A percentile compares a stretch with the other conserved stretches of the same genome.
phyloP scores from a whole-genome alignment of 1,140 invertebrate species.

The Eurosta solidaginis region DNA sequence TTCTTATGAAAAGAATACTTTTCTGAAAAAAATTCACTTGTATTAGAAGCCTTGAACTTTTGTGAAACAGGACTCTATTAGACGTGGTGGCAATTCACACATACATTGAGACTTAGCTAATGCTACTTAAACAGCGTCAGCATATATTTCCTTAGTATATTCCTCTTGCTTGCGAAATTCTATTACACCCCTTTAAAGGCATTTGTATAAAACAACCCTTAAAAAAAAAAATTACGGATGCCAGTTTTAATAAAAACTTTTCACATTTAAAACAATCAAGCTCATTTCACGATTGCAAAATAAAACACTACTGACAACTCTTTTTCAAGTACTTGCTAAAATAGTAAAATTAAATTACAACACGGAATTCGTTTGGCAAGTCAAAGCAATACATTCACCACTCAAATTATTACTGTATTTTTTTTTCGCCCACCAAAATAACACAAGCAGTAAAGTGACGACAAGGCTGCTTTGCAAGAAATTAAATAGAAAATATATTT shows the following conservation, averaged over 20 bases:
- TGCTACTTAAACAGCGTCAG: no score
- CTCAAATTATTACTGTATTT: no score
- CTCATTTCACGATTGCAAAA: background rate
- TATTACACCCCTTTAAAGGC: no score
- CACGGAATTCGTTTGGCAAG: background rate
- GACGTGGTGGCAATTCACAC: no score
- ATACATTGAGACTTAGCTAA: no score
- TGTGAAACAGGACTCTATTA: no score
- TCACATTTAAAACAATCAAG: conserved; percentile 7
- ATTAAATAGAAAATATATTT: background rate
- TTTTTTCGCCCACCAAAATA: background rate
- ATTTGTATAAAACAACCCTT: no score
- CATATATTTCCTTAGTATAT: no score
- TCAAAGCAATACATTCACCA: background rate
- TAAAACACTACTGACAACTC: background rate
- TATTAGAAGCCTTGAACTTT: no score
- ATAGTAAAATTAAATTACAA: conserved; percentile 1
- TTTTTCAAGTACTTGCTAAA: background rate
- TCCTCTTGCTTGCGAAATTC: no score
- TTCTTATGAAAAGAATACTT: no score
- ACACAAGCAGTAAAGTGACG: conserved; percentile 1
- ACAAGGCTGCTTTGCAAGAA: conserved; percentile 11
- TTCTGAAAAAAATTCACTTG: no score
- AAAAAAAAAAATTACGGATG: background rate
- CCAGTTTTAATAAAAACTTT: background rate